These are phyloP conservation scores for Aplodontia rufa DNA, from an alignment of 2,113 vertebrate genomes.

Conservation along the genomic window DNA sequence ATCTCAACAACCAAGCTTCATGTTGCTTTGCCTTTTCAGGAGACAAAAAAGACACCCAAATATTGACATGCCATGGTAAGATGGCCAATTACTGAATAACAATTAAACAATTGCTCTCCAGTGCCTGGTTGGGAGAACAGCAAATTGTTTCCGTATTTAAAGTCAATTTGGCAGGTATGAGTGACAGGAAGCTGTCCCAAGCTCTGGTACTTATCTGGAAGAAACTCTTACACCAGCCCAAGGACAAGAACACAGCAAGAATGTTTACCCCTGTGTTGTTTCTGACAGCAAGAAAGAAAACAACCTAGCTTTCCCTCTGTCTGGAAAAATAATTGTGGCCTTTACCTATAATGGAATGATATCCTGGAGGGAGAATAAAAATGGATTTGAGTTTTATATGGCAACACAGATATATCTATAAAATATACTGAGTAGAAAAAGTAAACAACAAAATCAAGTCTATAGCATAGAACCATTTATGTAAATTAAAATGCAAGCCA, in stretches of 20 bases:
- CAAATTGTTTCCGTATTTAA: neutral
- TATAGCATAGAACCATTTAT: neutral
- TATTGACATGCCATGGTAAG: neutral
- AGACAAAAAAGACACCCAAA: neutral
- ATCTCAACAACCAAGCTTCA: neutral
- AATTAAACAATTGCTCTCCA: neutral
- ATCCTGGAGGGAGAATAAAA: constrained; percentile 26
- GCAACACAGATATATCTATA: constrained; percentile 50
- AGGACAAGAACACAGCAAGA: neutral
- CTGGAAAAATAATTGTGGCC: constrained; percentile 33
- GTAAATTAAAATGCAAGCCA: constrained; percentile 36
- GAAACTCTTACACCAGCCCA: neutral
- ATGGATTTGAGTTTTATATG: constrained; percentile 40
- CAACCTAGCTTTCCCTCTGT: neutral
- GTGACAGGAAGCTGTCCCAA: neutral
- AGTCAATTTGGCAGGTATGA: neutral
- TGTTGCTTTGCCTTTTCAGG: neutral
- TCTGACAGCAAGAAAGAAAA: constrained; percentile 41
- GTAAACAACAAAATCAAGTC: constrained; percentile 9
- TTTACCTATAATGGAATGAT: constrained; percentile 39
- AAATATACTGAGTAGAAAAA: constrained; percentile 43
- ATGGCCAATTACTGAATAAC: neutral
- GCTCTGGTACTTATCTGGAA: neutral
- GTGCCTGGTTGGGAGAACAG: neutral
- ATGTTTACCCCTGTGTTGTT: neutral